Evolutionary conservation across 2,888 invertebrate species (phyloP).

Genomic region (Drosophila quasianomalipes): DNA sequence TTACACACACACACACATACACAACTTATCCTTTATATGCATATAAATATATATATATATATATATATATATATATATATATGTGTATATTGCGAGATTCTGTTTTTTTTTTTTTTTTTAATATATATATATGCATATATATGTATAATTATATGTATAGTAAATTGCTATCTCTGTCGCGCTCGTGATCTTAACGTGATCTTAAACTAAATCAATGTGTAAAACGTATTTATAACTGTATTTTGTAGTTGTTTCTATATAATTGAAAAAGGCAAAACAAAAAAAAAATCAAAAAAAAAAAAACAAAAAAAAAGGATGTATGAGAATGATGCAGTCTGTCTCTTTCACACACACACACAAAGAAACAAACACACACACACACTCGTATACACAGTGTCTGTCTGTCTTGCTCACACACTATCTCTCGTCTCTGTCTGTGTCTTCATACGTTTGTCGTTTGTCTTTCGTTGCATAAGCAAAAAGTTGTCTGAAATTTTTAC

Average conservation of each 20-base stretch:
- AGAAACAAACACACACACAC: conserved; percentile 8
- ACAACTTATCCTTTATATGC: conserved; percentile 20
- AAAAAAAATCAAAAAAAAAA: conserved; percentile 1
- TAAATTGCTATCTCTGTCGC: conserved; percentile 77
- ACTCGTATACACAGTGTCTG: conserved; percentile 33
- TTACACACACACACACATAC: conserved; percentile 7
- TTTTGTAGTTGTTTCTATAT: conserved; percentile 73
- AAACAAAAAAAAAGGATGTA: conserved; percentile 17
- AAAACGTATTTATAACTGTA: conserved; percentile 66
- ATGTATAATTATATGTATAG: conserved; percentile 33
- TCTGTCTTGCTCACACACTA: conserved; percentile 35
- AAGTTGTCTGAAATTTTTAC: conserved; percentile 11
- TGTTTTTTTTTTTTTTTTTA: conserved; percentile 19
- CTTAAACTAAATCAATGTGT: conserved; percentile 80
- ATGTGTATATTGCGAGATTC: conserved; percentile 18
- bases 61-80: conserved; percentile 20
- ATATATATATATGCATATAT: conserved; percentile 10
- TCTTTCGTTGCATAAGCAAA: conserved; percentile 12
- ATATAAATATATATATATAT: conserved; percentile 11
- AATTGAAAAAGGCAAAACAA: conserved; percentile 34
- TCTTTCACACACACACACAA: conserved; percentile 46
- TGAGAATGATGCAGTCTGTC: conserved; percentile 47
- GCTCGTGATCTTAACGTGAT: conserved; percentile 79
- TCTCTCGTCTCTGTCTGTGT: conserved; percentile 26
- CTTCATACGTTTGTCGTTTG: conserved; percentile 14